Evolutionary conservation across 2,113 vertebrate genomes (phyloP), one percentile per base, ranked within the genome.

Genomic region (Struthio camelus): DNA sequence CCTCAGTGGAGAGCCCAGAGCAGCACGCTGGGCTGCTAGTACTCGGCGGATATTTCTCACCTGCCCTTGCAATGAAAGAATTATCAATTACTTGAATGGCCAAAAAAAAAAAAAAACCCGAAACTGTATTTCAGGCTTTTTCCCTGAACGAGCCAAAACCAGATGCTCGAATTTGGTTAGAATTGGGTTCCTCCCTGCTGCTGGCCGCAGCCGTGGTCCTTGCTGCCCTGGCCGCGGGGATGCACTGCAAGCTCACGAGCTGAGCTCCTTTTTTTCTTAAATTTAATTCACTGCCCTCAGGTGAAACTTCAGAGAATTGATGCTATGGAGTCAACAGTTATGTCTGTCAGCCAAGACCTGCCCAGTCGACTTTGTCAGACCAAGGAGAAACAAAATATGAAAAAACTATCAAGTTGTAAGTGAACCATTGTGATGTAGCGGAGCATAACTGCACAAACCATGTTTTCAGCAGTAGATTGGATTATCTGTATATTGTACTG

Each of bases 401-500:
- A 79, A 97, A 97, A 96, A 96, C 65, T 42, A 87, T 77, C 89
- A 36, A 77, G 62, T 93, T 97, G 96, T 92, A 97, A 96, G 93
- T 85, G 95, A 96, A 95, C 64, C 51, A 69, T 85, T 82, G 73
- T 95, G 87, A 93, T 86, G 51, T 89, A 86, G 67, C 40, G 6
- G 54, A 90, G 92, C 92, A 93, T 90, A 97, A 94, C 91, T 90
- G 70, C 80, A 76, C 94, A 97, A 94, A 95, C 90, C 96, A 93
- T 89, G 93, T 97, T 97, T 94, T 88, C 70, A 61, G 64, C 70
- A 90, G 93, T 90, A 96, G 92, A 96, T 97, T 95, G 96, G 91
- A 98, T 98, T 97, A 97, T 94, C 93, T 96, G 54, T 96, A 93
- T 90, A 93, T 90, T 96, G 92, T 97, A 93, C 83, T 87, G 80